Base-by-base conservation (phyloP, 2,888 invertebrate genomes). In the Ophion ellenae region DNA sequence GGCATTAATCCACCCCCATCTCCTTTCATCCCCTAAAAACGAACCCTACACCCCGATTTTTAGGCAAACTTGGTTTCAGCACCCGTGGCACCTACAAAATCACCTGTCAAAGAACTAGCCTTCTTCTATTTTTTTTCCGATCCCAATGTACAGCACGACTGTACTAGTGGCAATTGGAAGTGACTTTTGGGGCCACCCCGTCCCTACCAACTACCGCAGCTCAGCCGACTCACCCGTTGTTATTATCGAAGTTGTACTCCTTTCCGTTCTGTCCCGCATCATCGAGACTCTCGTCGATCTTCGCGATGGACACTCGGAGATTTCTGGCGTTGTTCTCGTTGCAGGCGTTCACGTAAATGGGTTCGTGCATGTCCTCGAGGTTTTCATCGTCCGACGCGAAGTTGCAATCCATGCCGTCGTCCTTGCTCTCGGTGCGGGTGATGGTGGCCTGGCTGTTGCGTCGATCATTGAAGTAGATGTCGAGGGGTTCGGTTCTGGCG, bases 331-430 rank as follows among this genome's bases (percentile, higher is more conserved):
- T 92, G 63, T 90, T 89, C 59, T 92, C 90, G 24, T 89, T 90
- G 71, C 89, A 90, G 11, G 92, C 87, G 80, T 93, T 93, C 14
- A 91, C 92, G 81, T 94, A 94, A 78, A 94, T 92, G 20, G 94
- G 93, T 74, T 94, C 93, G 61, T 85, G 87, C 17, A 88, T 86
- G 45, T 78, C 87, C 45, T 78, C 79, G 86, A 89, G 87, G 40
- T 90, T 91, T 32, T 93, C 92, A 59, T 93, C 93, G 59, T 93
- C 93, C 14, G 93, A 93, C 3, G 88, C 90, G 59, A 92, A 93
- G 79, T 93, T 93, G 74, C 93, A 94, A 76, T 93, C 93, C 92
- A 94, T 91, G 10, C 93, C 94, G 69, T 93, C 93, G 85, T 94
- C 94, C 66, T 93, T 93, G 84, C 93, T 93, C 57, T 93, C 92